These are phyloP conservation scores for Hydra vulgaris DNA, from an alignment of 30 jellyfish, hydroid and myxozoan species.

Conservation along the genomic window DNA sequence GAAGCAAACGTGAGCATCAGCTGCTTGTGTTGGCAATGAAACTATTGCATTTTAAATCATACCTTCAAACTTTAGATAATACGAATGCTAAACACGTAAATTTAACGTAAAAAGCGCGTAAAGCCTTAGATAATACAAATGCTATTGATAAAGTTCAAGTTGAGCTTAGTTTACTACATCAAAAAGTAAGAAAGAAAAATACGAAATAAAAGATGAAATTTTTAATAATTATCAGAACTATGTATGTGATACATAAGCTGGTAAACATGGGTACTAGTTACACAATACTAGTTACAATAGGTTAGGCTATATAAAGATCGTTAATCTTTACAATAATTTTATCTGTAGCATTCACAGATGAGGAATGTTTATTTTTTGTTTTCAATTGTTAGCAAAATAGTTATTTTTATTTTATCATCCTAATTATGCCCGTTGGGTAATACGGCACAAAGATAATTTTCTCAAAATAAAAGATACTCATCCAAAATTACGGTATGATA, in stretches of 20 bases:
- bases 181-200: neutral
- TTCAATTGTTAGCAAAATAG: too few species aligned
- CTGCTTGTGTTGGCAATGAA: constrained; percentile 7
- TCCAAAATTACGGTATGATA: constrained; percentile 3
- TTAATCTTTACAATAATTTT: too few species aligned
- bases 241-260: neutral
- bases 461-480: constrained; percentile 1
- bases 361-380: too few species aligned
- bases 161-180: neutral
- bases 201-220: constrained; percentile 1
- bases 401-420: too few species aligned
- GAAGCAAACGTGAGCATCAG: constrained; percentile 4
- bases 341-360: too few species aligned
- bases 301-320: too few species aligned
- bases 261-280: constrained; percentile 2
- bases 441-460: constrained; percentile 2
- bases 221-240: neutral
- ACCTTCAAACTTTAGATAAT: neutral
- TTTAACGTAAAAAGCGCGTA: too few species aligned
- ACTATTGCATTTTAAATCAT: neutral
- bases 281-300: too few species aligned
- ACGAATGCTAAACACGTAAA: too few species aligned
- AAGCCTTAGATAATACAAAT: too few species aligned
- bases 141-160: constrained; percentile 2
- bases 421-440: neutral